These are phyloP conservation scores for Cairina moschata DNA, from an alignment of 2,113 vertebrate species.

Conservation along the genomic window DNA sequence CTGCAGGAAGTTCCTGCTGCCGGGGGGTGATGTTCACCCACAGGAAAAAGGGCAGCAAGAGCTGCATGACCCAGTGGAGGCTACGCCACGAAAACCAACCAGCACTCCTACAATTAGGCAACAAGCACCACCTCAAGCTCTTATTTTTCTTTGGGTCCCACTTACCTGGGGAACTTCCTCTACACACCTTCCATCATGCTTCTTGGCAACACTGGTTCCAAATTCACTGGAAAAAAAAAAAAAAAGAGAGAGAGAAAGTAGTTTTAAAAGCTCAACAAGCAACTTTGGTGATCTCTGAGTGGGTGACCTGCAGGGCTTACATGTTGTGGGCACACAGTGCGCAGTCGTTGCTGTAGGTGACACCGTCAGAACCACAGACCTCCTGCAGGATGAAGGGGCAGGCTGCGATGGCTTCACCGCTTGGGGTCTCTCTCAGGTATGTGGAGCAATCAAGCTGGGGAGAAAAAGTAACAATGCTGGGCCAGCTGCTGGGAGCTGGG, in stretches of 20 bases:
- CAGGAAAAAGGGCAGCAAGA: not conserved
- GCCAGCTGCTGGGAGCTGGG: not conserved
- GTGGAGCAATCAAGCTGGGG: conserved; percentile 15
- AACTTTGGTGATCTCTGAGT: fast-evolving
- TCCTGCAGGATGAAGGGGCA: conserved; percentile 22
- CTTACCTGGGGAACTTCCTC: conserved; percentile 17
- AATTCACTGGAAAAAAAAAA: not conserved
- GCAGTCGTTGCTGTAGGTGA: conserved; percentile 58
- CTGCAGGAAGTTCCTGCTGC: not conserved
- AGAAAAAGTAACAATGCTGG: not conserved
- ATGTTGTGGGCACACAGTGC: conserved; percentile 40
- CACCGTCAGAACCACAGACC: conserved; percentile 3
- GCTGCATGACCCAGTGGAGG: fast-evolving
- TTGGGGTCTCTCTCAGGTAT: not conserved
- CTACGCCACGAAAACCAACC: not conserved
- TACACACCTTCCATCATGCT: not conserved
- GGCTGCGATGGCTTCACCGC: fast-evolving
- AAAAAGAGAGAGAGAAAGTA: not conserved
- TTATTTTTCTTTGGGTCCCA: not conserved
- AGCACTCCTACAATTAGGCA: not conserved
- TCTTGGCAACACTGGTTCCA: conserved; percentile 31
- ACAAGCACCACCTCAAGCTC: not conserved
- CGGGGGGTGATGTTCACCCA: not conserved
- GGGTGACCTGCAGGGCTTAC: conserved; percentile 2
- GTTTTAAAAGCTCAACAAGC: fast-evolving